Conservation (phyloP, 2,797 vertebrate genomes). For the Hirundo rustica region DNA sequence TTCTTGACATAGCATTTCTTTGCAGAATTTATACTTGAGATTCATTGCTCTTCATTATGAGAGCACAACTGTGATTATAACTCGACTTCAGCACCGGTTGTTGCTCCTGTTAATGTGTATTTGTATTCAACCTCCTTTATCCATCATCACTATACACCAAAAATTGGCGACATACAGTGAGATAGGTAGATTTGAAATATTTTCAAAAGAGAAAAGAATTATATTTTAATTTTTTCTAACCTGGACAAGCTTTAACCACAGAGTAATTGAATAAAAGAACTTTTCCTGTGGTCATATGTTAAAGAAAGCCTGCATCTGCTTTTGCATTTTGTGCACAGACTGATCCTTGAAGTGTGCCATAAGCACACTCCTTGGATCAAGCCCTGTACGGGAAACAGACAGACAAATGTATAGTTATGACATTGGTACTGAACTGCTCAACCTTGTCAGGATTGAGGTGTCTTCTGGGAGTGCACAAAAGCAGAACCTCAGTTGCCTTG, state of each 20-base stretch:
- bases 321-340: conserved; percentile 21
- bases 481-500: conserved; percentile 69
- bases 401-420: conserved; percentile 64
- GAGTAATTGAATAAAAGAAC: not conserved
- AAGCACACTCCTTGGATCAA: conserved; percentile 19
- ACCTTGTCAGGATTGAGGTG: conserved; percentile 59
- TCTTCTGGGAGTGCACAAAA: conserved; percentile 66
- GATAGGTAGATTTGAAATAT: not conserved
- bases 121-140: not conserved
- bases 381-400: not conserved
- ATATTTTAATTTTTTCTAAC: not conserved
- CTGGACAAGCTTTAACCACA: not conserved
- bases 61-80: not conserved
- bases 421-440: conserved; percentile 42
- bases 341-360: conserved; percentile 11
- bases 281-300: not conserved
- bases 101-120: not conserved
- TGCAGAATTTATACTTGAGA: not conserved
- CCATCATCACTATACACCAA: not conserved
- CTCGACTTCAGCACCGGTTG: accelerated
- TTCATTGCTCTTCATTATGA: not conserved
- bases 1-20: not conserved
- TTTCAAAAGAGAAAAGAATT: not conserved
- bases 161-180: not conserved
- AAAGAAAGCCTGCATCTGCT: not conserved